Evolutionary conservation across 2,888 invertebrate genomes (phyloP).

Genomic region (Troides helena): DNA sequence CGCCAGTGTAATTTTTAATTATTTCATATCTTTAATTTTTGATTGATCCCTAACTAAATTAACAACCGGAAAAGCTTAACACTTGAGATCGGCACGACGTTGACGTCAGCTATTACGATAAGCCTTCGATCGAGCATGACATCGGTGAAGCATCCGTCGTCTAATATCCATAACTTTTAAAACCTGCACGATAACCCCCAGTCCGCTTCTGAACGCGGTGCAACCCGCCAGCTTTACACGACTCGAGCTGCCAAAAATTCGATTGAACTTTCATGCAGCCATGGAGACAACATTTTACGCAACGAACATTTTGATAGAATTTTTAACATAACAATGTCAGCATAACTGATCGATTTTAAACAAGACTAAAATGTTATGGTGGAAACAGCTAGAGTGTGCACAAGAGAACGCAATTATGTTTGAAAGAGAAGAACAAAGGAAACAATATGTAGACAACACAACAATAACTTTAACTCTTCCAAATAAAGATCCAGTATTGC

Average conservation of each 20-base stretch:
- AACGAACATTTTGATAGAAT: conserved; percentile 40
- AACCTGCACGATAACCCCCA: conserved; percentile 60
- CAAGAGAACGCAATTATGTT: conserved; percentile 66
- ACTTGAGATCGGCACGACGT: conserved; percentile 14
- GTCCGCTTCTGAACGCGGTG: conserved; percentile 64
- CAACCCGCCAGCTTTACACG: conserved; percentile 52
- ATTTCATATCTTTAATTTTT: conserved; percentile 4
- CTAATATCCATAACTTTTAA: conserved; percentile 59
- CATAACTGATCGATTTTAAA: conserved; percentile 19
- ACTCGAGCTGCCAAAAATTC: conserved; percentile 38
- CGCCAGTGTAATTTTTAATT: not conserved
- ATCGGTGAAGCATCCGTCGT: conserved; percentile 59
- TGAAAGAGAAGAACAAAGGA: conserved; percentile 64
- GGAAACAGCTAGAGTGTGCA: conserved; percentile 69
- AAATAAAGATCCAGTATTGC: conserved; percentile 60
- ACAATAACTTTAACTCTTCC: conserved; percentile 64
- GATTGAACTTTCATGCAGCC: conserved; percentile 49
- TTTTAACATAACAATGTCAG: conserved; percentile 9
- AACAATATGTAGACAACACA: conserved; percentile 59
- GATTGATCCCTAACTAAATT: conserved; percentile 5
- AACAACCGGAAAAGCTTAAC: conserved; percentile 21
- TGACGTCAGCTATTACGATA: conserved; percentile 70
- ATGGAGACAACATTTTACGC: conserved; percentile 55
- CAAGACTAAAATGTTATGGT: conserved; percentile 70
- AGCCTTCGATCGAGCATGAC: conserved; percentile 58